A percentile compares a stretch with the other conserved stretches of the same genome.
phyloP scores from a whole-genome alignment of 2,113 vertebrate species.

The Mirounga angustirostris region DNA sequence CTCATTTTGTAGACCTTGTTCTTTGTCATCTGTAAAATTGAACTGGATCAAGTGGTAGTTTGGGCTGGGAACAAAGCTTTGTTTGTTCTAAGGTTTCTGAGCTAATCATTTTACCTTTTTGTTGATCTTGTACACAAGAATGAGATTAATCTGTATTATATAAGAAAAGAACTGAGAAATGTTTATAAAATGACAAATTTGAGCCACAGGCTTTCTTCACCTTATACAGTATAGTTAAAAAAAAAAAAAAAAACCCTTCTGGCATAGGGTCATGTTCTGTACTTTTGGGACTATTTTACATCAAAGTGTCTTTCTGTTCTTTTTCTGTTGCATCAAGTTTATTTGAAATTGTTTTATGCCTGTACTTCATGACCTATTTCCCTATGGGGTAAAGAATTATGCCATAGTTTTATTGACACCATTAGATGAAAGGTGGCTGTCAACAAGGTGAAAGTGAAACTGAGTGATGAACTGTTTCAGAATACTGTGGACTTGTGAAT shows the following conservation, averaged over 20 bases:
- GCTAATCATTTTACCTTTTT: constrained; percentile 72
- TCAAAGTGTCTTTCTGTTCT: neutral
- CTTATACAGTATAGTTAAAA: constrained; percentile 6
- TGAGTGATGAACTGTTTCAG: neutral
- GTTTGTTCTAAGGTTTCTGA: constrained; percentile 71
- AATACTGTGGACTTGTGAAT: neutral
- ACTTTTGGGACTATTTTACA: constrained; percentile 34
- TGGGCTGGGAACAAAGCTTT: neutral
- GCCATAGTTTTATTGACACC: neutral
- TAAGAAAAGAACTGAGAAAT: constrained; percentile 66
- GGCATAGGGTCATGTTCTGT: neutral
- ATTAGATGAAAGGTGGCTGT: neutral
- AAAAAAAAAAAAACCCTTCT: neutral
- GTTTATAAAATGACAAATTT: constrained; percentile 66
- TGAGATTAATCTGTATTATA: constrained; percentile 58
- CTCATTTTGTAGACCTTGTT: constrained; percentile 22
- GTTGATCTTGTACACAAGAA: constrained; percentile 57
- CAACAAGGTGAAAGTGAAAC: neutral
- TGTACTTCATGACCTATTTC: neutral
- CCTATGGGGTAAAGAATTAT: neutral
- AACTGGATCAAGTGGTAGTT: neutral
- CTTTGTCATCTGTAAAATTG: neutral
- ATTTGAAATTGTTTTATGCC: constrained; percentile 59
- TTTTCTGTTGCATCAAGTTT: constrained; percentile 43
- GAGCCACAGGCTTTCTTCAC: constrained; percentile 46